These are phyloP conservation scores for Rhea americana DNA, from an alignment of 2,113 vertebrate species.

Conservation along the genomic window DNA sequence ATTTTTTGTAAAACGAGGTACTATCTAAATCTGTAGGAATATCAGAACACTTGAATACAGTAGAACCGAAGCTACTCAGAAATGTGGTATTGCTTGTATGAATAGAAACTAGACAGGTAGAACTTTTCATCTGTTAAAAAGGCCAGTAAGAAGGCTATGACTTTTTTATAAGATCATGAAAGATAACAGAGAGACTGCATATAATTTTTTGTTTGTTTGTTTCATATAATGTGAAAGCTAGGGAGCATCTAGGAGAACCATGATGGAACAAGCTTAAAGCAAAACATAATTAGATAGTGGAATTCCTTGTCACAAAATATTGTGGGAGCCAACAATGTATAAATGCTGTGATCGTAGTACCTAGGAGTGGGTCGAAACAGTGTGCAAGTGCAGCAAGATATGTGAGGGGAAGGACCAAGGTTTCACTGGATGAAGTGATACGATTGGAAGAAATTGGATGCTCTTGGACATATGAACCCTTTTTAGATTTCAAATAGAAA, in stretches of 20 bases:
- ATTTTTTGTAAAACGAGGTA: background rate
- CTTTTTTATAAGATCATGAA: background rate
- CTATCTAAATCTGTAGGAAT: background rate
- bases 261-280: background rate
- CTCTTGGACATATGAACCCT: background rate
- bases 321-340: background rate
- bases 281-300: background rate
- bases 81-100: background rate
- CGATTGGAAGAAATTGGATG: accelerated
- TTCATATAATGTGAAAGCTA: background rate
- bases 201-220: background rate
- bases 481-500: background rate
- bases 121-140: too few relatives aligned
- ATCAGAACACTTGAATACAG: background rate
- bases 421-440: background rate
- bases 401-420: accelerated
- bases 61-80: background rate
- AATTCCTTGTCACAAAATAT: background rate
- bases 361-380: background rate
- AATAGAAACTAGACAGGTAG: background rate
- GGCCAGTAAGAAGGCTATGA: background rate
- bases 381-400: background rate
- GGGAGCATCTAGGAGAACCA: background rate
- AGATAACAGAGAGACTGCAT: background rate
- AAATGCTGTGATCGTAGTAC: background rate